Conservation (phyloP, 1,140 invertebrate genomes). For the Solenopsis fugax region DNA sequence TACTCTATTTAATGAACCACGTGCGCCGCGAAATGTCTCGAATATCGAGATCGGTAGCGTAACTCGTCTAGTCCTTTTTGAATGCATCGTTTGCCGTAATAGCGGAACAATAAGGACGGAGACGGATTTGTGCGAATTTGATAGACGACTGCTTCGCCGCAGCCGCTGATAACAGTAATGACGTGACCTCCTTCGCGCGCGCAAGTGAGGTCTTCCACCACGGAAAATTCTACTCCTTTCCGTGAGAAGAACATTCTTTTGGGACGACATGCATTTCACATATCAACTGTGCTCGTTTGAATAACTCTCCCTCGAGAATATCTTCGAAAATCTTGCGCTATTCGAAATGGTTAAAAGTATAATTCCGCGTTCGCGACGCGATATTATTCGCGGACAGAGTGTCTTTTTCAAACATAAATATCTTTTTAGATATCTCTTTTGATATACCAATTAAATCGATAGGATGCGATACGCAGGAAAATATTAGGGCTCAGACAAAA, state of each 20-base stretch:
- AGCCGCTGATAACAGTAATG: conserved; percentile 55
- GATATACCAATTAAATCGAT: not conserved
- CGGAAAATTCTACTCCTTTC: conserved; percentile 3
- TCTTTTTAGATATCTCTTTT: not conserved
- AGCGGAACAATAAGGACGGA: conserved; percentile 26
- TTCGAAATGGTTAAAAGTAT: conserved; percentile 23
- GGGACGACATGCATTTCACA: conserved; percentile 49
- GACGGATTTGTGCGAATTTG: conserved; percentile 52
- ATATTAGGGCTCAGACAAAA: no score
- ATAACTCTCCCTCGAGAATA: conserved; percentile 20
- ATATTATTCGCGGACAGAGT: no score
- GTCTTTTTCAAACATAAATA: no score
- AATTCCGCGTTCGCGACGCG: not conserved
- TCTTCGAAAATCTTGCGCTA: conserved; percentile 31
- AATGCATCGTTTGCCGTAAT: conserved; percentile 37
- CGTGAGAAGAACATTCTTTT: conserved; percentile 43
- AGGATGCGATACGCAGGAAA: not conserved
- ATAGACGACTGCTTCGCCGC: conserved; percentile 50
- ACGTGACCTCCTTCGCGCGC: conserved; percentile 46
- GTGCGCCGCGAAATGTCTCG: conserved; percentile 39
- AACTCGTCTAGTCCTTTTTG: conserved; percentile 43
- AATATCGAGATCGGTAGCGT: conserved; percentile 30
- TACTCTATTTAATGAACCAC: conserved; percentile 62
- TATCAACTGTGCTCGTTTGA: conserved; percentile 55
- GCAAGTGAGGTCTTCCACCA: not conserved